A percentile compares a stretch with the other conserved stretches of the same genome.
Evolutionary conservation across 2,113 vertebrate genomes (phyloP).

Genomic region (Lagopus muta): DNA sequence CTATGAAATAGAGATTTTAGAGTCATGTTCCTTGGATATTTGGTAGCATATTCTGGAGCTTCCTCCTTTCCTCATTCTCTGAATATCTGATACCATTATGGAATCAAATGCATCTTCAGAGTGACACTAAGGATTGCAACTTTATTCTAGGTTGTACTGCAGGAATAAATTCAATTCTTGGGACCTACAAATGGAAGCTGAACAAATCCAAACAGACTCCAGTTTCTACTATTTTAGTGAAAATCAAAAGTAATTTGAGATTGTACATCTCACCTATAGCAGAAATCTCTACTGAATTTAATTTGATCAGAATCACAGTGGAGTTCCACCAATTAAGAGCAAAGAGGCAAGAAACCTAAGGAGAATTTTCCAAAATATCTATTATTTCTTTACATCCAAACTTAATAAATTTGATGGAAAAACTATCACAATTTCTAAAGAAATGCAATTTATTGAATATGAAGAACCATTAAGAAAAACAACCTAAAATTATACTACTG

Average conservation of each 20-base stretch:
- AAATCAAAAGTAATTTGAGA: neutral
- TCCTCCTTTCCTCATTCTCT: neutral
- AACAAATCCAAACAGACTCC: neutral
- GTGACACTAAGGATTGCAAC: neutral
- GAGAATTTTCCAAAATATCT: neutral
- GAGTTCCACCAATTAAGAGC: neutral
- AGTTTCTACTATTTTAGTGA: neutral
- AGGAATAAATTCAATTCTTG: neutral
- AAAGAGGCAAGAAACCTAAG: neutral
- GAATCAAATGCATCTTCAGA: neutral
- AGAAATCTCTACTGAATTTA: neutral
- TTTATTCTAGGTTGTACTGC: neutral
- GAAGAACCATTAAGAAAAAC: neutral
- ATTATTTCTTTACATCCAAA: neutral
- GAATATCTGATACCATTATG: neutral
- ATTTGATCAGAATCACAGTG: neutral
- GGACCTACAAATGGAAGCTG: neutral
- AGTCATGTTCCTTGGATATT: neutral
- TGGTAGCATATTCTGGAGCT: neutral
- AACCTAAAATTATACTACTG: neutral
- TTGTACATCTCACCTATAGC: neutral
- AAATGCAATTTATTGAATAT: neutral
- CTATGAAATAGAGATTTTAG: neutral
- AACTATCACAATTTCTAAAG: neutral
- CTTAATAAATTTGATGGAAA: neutral